These are phyloP conservation scores for Diadromus collaris DNA, from an alignment of 2,888 invertebrate species.

Conservation along the genomic window DNA sequence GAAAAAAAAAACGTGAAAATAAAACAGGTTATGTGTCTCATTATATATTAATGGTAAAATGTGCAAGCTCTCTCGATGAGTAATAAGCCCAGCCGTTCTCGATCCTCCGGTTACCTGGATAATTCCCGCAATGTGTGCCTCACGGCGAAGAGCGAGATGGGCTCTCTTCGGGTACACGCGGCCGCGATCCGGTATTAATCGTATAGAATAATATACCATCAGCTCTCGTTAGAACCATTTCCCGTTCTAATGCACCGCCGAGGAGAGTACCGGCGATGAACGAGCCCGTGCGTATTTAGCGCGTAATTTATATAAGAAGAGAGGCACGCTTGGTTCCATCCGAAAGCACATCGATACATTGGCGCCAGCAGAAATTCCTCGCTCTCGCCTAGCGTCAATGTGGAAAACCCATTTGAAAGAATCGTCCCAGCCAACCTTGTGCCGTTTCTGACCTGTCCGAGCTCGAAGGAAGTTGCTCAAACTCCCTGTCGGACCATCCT, in stretches of 20 bases:
- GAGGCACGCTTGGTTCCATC: constrained; percentile 79
- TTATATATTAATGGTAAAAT: constrained; percentile 33
- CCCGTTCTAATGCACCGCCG: constrained; percentile 61
- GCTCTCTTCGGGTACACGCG: constrained; percentile 6
- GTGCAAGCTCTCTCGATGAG: constrained; percentile 13
- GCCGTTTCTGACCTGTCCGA: neutral
- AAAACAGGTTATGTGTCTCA: neutral
- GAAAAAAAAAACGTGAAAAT: constrained; percentile 1
- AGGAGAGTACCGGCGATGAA: constrained; percentile 37
- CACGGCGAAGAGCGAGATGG: neutral
- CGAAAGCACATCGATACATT: constrained; percentile 78
- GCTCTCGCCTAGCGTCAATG: constrained; percentile 28
- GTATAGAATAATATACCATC: constrained; percentile 5
- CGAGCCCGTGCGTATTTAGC: constrained; percentile 74
- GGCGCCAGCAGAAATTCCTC: constrained; percentile 68
- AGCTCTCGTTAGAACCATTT: constrained; percentile 58
- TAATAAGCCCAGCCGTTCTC: constrained; percentile 25
- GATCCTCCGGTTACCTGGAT: constrained; percentile 28
- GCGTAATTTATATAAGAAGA: constrained; percentile 79
- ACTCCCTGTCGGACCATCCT: neutral
- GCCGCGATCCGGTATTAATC: constrained; percentile 1
- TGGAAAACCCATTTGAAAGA: neutral
- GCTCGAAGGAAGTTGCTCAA: neutral
- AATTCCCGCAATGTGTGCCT: constrained; percentile 23
- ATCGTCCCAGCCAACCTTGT: neutral